These are phyloP conservation scores for Panagrolaimus sp. DNA, from an alignment of 1,140 invertebrate genomes.

Conservation along the genomic window DNA sequence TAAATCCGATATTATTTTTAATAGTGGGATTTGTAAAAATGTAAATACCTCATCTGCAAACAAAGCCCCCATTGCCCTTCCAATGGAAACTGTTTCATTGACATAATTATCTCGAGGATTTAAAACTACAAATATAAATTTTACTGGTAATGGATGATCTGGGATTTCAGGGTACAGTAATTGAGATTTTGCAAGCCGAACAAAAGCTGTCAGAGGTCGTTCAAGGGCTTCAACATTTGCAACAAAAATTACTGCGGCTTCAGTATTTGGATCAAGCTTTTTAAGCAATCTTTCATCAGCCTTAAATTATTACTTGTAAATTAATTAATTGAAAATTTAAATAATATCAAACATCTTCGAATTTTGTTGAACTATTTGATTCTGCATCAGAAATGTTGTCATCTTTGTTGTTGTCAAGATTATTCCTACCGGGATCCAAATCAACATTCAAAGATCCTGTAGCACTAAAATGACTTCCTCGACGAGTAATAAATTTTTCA, in stretches of 20 bases:
- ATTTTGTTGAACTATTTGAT: not conserved
- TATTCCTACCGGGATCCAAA: not conserved
- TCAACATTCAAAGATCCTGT: not conserved
- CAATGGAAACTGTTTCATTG: constrained; percentile 40
- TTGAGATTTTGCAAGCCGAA: constrained; percentile 33
- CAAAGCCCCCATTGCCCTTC: constrained; percentile 41
- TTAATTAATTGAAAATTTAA: not conserved
- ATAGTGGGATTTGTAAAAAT: not conserved
- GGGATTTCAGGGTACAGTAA: constrained; percentile 33
- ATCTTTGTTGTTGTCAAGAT: not conserved
- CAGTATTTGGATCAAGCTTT: constrained; percentile 35
- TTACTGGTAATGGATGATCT: constrained; percentile 41
- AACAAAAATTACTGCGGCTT: constrained; percentile 40
- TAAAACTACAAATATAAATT: constrained; percentile 38
- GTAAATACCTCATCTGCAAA: constrained; percentile 36
- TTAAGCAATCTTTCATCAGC: constrained; percentile 41
- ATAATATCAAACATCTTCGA: not conserved
- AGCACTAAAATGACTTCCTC: not conserved
- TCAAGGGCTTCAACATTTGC: constrained; percentile 41
- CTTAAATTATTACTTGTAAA: constrained; percentile 25
- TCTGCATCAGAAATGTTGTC: not conserved
- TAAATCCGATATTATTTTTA: constrained; percentile 2
- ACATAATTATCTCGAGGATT: constrained; percentile 40
- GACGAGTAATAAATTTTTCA: constrained; percentile 3
- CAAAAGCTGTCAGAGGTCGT: constrained; percentile 35